These are phyloP conservation scores for Eristalis arbustorum DNA, from an alignment of 2,888 invertebrate species.

Conservation along the genomic window DNA sequence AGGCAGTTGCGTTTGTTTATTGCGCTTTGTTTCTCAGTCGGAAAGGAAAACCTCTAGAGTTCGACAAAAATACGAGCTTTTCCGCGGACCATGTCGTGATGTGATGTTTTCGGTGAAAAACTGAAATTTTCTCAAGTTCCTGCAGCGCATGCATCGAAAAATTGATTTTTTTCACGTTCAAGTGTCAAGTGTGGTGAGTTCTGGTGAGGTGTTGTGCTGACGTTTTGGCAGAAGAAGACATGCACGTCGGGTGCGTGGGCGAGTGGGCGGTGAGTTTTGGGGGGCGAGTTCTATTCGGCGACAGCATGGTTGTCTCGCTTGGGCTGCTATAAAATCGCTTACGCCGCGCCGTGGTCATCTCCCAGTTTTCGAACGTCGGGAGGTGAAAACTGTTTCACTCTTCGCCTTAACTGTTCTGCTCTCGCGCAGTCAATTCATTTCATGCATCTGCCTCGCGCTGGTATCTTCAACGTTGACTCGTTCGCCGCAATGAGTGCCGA, in stretches of 20 bases:
- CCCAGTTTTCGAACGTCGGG: too few relatives aligned
- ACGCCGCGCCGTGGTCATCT: not conserved
- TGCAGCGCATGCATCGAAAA: constrained; percentile 76
- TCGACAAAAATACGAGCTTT: constrained; percentile 41
- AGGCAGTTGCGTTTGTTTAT: not conserved
- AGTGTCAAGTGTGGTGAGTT: constrained; percentile 63
- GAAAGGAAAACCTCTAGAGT: constrained; percentile 24
- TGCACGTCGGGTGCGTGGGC: too few relatives aligned
- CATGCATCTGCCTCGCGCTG: constrained; percentile 1
- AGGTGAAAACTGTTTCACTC: not conserved
- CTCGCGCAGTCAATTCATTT: not conserved
- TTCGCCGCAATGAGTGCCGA: constrained; percentile 33
- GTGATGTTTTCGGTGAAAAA: constrained; percentile 61
- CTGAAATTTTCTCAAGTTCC: constrained; percentile 63
- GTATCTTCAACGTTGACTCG: not conserved
- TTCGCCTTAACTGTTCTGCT: constrained; percentile 36
- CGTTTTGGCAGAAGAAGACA: constrained; percentile 25
- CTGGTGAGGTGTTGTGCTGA: not conserved
- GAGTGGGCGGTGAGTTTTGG: constrained; percentile 28
- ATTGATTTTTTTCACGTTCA: constrained; percentile 74
- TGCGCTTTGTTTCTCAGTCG: not conserved
- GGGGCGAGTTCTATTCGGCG: too few relatives aligned
- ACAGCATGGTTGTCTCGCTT: not conserved
- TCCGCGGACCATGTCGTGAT: constrained; percentile 62
- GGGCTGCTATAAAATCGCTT: not conserved